Evolutionary conservation across 2,113 vertebrate species (phyloP), one percentile per base, ranked within the genome.

Genomic region (Lophotis ruficrista): DNA sequence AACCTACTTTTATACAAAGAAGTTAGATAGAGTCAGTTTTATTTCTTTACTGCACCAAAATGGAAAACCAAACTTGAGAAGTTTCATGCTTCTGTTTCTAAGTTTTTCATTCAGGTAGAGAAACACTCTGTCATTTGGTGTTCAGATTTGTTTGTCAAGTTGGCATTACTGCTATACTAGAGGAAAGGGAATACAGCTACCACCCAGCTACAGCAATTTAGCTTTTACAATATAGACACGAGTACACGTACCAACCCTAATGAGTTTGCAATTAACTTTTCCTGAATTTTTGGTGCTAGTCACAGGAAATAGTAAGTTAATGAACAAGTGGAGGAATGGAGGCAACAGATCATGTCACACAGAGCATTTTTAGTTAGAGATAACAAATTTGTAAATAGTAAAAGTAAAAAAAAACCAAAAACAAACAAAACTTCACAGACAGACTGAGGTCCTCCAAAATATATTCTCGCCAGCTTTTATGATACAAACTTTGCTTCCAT

Each of bases 391-490:
- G 5, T 23, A 54, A 62, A 30, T 14, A 76, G 14, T 16, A 58
- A 22, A 72, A 71, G 58, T 37, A 30, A 48, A 69, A 83, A 15
- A 21, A 70, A 56, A 13, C 33, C 13, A 54, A 54, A 79, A 61
- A 0, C 17, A 61, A 68, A 37, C 15, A 73, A 14, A 80, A 58
- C 12, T 58, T 89, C 15, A 87, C 7, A 60, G 16, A 72, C 16
- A 31, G 28, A 80, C 9, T 48, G 7, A 57, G 61, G 8, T 30
- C 4, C 23, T 81, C 45, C 77, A 65, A 64, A 87, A 56, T 28
- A 51, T 4, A 62, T 27, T 16, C 11, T 47, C 3, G 4, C 3
- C n/a, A 10, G 43, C 11, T 51, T 16, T 10, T 0, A 35, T 1
- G 28, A 60, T 12, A 48, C 9, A 4, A 18, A 54, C 84, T 87